Percentiles rank a stretch among this genome's conserved stretches.
These are phyloP conservation scores for Dromas ardeola DNA, from an alignment of 2,113 vertebrate genomes.

Conservation along the genomic window DNA sequence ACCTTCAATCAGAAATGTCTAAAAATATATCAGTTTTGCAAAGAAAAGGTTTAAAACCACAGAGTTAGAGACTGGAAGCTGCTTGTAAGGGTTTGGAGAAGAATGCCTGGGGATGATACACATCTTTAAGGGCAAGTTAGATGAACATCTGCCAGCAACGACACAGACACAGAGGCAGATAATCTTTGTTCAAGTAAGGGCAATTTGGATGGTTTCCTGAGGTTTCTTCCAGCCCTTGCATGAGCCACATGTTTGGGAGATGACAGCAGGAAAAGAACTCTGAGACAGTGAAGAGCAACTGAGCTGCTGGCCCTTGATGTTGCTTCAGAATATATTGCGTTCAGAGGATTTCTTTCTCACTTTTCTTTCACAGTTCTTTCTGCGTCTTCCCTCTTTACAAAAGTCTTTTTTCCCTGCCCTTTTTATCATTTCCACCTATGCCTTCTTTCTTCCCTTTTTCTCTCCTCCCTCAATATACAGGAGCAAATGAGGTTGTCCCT, in stretches of 20 bases:
- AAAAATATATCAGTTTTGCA: background rate
- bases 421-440: background rate
- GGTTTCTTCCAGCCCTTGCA: background rate
- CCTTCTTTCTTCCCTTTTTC: background rate
- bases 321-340: background rate
- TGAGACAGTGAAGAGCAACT: background rate
- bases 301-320: background rate
- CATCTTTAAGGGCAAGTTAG: background rate
- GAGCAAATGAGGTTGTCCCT: slow-evolving; percentile 33
- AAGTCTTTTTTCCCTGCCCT: background rate
- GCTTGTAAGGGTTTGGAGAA: background rate
- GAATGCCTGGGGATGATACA: background rate
- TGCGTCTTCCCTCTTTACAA: background rate
- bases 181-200: background rate
- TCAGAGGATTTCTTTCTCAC: background rate
- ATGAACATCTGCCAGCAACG: background rate
- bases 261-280: background rate
- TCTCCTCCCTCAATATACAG: background rate
- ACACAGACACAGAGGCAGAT: background rate
- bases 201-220: background rate
- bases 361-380: background rate
- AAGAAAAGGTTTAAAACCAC: background rate
- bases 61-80: background rate
- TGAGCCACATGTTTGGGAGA: background rate
- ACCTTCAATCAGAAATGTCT: background rate